Conservation (phyloP, 1,140 invertebrate genomes). For the Triops longicaudatus region DNA sequence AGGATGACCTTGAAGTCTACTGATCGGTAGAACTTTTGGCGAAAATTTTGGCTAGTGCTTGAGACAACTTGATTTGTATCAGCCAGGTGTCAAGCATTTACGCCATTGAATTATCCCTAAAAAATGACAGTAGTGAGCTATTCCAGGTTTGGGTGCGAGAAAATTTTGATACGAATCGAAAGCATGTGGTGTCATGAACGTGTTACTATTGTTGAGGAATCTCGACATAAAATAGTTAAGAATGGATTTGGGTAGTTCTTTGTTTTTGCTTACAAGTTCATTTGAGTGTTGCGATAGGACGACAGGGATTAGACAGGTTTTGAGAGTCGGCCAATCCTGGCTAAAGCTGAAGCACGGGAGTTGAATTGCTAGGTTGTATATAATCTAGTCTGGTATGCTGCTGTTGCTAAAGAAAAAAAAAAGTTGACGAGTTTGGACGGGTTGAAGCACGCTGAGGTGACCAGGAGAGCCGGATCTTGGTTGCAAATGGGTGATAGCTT, state of each 20-base stretch:
- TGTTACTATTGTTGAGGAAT: too few relatives aligned
- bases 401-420: not conserved
- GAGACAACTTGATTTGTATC: too few relatives aligned
- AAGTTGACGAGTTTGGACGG: not conserved
- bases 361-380: not conserved
- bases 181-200: too few relatives aligned
- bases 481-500: not conserved
- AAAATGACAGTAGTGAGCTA: too few relatives aligned
- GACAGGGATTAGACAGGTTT: conserved; percentile 2
- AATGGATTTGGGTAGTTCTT: not conserved
- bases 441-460: not conserved
- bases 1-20: too few relatives aligned
- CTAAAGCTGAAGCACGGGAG: not conserved
- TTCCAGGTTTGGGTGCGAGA: too few relatives aligned
- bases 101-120: too few relatives aligned
- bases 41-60: too few relatives aligned
- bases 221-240: too few relatives aligned
- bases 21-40: too few relatives aligned
- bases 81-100: too few relatives aligned
- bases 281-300: not conserved
- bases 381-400: not conserved
- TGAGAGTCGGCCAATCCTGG: not conserved
- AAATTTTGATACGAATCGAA: too few relatives aligned
- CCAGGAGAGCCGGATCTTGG: not conserved
- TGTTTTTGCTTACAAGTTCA: not conserved